Conservation (phyloP, 2,113 vertebrate species). For the Tamias sibiricus region DNA sequence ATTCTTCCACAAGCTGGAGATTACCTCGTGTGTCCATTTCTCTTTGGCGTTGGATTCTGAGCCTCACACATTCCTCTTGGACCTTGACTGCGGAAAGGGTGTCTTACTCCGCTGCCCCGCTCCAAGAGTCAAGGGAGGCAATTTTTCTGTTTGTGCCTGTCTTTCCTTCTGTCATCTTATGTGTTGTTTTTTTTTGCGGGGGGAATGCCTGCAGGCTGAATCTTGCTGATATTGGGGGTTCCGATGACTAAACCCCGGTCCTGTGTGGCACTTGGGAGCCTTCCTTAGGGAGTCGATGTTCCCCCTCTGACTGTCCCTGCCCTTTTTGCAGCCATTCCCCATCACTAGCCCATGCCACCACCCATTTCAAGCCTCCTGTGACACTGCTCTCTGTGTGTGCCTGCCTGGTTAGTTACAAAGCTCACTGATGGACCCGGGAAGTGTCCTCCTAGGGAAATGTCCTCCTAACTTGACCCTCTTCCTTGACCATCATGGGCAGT, state of each 20-base stretch:
- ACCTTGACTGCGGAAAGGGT: no score
- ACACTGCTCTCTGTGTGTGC: background rate
- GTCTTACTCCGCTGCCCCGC: background rate
- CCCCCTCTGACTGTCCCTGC: background rate
- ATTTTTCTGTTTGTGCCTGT: background rate
- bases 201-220: background rate
- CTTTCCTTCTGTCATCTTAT: background rate
- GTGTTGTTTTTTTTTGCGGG: background rate
- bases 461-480: background rate
- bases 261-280: background rate
- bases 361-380: background rate
- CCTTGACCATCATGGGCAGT: background rate
- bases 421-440: background rate
- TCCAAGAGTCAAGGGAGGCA: background rate
- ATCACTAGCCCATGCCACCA: background rate
- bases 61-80: background rate
- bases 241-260: background rate
- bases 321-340: background rate
- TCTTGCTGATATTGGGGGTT: background rate
- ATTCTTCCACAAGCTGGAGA: background rate
- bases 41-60: background rate
- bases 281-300: background rate
- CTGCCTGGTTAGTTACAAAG: background rate
- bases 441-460: no score
- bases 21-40: background rate